Evolutionary conservation across 2,797 vertebrate species (phyloP).

Genomic region (Gambusia yucatana): DNA sequence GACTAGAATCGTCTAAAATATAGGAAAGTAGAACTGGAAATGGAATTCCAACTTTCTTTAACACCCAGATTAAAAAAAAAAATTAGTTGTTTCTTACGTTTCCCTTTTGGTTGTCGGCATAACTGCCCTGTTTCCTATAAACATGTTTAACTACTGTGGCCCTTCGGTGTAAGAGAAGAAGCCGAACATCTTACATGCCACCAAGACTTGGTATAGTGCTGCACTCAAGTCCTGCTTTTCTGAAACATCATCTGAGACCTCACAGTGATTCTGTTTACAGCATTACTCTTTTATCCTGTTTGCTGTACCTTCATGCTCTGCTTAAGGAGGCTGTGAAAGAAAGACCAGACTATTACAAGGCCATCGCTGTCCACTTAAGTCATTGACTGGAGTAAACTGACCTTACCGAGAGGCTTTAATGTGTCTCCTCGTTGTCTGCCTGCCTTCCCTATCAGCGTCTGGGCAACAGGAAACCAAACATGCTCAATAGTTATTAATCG

Average conservation of each 20-base stretch:
- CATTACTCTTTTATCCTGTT: conserved; percentile 32
- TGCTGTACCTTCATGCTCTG: conserved; percentile 54
- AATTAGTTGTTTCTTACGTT: not conserved
- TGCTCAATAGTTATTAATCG: conserved; percentile 84
- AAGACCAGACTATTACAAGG: conserved; percentile 76
- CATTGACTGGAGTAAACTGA: conserved; percentile 84
- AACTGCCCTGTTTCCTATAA: not conserved
- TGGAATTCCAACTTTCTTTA: not conserved
- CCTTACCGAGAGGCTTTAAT: conserved; percentile 82
- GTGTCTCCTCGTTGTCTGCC: conserved; percentile 82
- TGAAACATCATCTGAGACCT: conserved; percentile 43
- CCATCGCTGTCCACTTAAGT: conserved; percentile 82
- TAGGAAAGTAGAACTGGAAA: too few relatives aligned
- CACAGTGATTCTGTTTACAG: conserved; percentile 48
- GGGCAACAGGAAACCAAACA: conserved; percentile 82
- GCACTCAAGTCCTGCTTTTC: conserved; percentile 33
- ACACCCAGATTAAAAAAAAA: not conserved
- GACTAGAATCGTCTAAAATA: not conserved
- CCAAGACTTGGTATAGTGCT: conserved; percentile 1
- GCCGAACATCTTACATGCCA: not conserved
- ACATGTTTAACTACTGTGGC: not conserved
- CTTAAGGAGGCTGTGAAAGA: conserved; percentile 47
- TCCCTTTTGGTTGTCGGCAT: not conserved
- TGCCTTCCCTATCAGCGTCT: conserved; percentile 81
- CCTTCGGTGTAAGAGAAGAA: not conserved